These are phyloP conservation scores for Sarcophaga bullata DNA, from an alignment of 1,140 invertebrate genomes.

Conservation along the genomic window DNA sequence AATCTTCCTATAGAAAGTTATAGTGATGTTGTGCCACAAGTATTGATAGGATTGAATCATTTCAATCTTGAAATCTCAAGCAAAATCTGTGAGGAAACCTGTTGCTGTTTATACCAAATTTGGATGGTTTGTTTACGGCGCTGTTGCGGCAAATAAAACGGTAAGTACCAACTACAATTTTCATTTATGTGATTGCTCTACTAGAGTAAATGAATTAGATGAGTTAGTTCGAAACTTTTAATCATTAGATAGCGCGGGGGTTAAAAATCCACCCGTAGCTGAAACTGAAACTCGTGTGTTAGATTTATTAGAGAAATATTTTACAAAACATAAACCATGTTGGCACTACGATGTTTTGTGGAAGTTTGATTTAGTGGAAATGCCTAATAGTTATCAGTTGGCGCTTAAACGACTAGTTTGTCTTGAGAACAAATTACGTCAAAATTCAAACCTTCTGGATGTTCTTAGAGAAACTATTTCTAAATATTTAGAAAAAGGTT, in stretches of 20 bases:
- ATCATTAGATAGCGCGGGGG: background rate
- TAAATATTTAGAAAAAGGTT: constrained; percentile 35
- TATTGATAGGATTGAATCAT: constrained; percentile 38
- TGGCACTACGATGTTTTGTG: constrained; percentile 19
- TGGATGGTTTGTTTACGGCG: constrained; percentile 14
- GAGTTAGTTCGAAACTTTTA: no score
- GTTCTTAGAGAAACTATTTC: background rate
- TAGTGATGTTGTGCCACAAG: background rate
- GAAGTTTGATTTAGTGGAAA: background rate
- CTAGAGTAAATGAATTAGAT: no score
- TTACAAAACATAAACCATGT: background rate
- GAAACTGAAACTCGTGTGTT: background rate
- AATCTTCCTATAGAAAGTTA: background rate
- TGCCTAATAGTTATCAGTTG: constrained; percentile 7
- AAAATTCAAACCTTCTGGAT: background rate
- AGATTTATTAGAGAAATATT: background rate
- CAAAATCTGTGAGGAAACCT: constrained; percentile 12
- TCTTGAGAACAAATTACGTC: background rate
- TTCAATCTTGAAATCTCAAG: background rate
- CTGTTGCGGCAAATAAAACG: background rate
- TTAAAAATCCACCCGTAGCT: background rate
- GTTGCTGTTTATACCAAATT: background rate
- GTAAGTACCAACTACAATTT: background rate
- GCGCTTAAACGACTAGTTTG: background rate
- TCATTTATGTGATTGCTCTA: constrained; percentile 1